Evolutionary conservation across 2,888 invertebrate species (phyloP).

Genomic region (Spilarctia lutea): DNA sequence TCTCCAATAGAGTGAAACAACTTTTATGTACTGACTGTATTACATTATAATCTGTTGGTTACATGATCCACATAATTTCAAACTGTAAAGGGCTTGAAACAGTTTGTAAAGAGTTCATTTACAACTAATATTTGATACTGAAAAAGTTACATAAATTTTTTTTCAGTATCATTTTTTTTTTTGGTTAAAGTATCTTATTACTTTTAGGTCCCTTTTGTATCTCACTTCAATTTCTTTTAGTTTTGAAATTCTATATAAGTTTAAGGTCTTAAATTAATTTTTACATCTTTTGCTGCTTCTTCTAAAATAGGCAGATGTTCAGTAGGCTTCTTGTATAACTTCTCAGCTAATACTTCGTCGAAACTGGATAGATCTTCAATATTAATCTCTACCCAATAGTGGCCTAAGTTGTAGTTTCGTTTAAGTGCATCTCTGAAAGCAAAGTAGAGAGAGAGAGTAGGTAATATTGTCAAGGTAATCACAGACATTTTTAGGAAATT

Average conservation of each 20-base stretch:
- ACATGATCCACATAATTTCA: too few relatives aligned
- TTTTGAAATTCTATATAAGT: too few relatives aligned
- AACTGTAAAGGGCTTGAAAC: too few relatives aligned
- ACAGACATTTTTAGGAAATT: neutral
- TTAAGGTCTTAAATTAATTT: neutral
- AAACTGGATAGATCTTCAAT: slow-evolving; percentile 97
- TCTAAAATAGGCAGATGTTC: slow-evolving; percentile 98
- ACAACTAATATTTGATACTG: too few relatives aligned
- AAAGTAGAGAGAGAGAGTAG: slow-evolving; percentile 8
- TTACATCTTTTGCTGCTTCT: slow-evolving; percentile 96
- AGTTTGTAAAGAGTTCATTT: too few relatives aligned
- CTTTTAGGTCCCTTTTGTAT: neutral
- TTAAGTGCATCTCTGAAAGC: slow-evolving; percentile 94
- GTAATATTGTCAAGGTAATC: neutral
- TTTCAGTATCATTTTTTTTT: too few relatives aligned
- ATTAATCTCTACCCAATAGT: slow-evolving; percentile 96
- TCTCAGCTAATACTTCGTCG: slow-evolving; percentile 97
- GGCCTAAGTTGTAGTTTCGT: slow-evolving; percentile 95
- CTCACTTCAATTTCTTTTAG: neutral
- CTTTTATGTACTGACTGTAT: too few relatives aligned
- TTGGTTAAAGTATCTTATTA: too few relatives aligned
- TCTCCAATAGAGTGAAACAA: too few relatives aligned
- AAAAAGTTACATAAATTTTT: too few relatives aligned
- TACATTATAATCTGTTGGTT: too few relatives aligned
- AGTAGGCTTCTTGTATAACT: slow-evolving; percentile 95